These are phyloP conservation scores for Aspidiotus rigidus DNA, from an alignment of 2,888 invertebrate genomes.

Conservation along the genomic window DNA sequence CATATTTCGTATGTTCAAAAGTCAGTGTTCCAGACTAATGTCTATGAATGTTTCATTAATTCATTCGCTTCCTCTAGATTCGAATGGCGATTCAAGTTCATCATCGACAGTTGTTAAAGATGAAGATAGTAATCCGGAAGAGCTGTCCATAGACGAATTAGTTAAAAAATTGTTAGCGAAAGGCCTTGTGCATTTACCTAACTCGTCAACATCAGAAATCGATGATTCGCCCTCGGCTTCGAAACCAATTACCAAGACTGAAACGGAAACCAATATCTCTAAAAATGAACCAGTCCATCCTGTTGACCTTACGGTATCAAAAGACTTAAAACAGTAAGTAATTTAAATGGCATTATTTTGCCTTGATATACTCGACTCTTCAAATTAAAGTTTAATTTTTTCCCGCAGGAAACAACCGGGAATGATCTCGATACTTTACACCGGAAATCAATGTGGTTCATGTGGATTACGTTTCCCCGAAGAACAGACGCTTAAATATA, in stretches of 20 bases:
- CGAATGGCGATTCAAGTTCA: background rate
- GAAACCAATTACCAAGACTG: conserved; percentile 34
- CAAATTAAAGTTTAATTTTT: background rate
- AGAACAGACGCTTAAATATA: conserved; percentile 79
- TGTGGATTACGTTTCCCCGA: conserved; percentile 91
- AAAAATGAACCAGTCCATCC: conserved; percentile 46
- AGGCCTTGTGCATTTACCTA: conserved; percentile 56
- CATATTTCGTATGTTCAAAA: too few species aligned
- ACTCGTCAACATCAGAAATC: conserved; percentile 5
- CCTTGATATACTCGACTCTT: background rate
- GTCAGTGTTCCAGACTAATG: too few species aligned
- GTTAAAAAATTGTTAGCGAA: conserved; percentile 77
- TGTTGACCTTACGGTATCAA: conserved; percentile 59
- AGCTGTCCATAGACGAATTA: conserved; percentile 68
- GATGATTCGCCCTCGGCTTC: conserved; percentile 9
- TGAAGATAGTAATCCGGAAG: background rate
- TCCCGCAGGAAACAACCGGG: conserved; percentile 58
- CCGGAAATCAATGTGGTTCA: conserved; percentile 91
- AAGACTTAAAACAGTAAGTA: conserved; percentile 63
- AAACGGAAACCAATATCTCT: too few species aligned
- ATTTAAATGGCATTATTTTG: conserved; percentile 21
- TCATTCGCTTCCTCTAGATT: too few species aligned
- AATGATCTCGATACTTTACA: conserved; percentile 48
- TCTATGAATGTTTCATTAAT: too few species aligned
- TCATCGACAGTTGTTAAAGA: background rate